phyloP scores from a whole-genome alignment of 2,113 vertebrate genomes.

The Chrysochloris asiatica region DNA sequence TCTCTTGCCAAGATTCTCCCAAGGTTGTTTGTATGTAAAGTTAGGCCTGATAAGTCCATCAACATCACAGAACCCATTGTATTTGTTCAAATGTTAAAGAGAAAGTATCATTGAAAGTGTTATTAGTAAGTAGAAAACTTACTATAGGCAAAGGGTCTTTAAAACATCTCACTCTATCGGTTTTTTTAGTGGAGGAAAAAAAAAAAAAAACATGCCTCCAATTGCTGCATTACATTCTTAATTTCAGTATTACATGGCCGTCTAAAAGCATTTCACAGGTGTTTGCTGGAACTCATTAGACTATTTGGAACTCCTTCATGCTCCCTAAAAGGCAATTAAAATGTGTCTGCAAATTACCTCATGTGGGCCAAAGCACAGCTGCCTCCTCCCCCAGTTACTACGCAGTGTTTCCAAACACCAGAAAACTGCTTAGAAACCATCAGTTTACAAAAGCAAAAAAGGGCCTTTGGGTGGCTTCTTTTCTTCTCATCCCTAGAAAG shows the following conservation, averaged over 20 bases:
- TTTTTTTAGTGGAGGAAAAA: slow-evolving; percentile 21
- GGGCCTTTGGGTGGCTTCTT: slow-evolving; percentile 79
- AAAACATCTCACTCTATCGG: slow-evolving; percentile 33
- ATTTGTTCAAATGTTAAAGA: neutral
- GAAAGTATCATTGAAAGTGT: neutral
- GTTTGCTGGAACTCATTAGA: slow-evolving; percentile 90
- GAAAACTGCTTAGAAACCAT: slow-evolving; percentile 85
- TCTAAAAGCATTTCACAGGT: slow-evolving; percentile 90
- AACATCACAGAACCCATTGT: neutral
- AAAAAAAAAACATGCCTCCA: slow-evolving; percentile 54
- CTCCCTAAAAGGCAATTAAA: slow-evolving; percentile 91
- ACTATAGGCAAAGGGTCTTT: neutral
- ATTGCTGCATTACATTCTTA: slow-evolving; percentile 82
- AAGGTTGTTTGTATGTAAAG: too few relatives aligned
- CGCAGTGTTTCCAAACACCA: slow-evolving; percentile 82
- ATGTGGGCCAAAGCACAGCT: slow-evolving; percentile 87
- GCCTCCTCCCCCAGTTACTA: slow-evolving; percentile 85
- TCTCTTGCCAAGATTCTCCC: too few relatives aligned
- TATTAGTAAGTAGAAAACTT: neutral
- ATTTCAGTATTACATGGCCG: slow-evolving; percentile 86
- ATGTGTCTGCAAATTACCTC: slow-evolving; percentile 89
- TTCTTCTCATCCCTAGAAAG: slow-evolving; percentile 75
- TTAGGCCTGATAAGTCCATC: neutral
- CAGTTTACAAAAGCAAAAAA: slow-evolving; percentile 82
- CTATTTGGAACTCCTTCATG: slow-evolving; percentile 90